Base-by-base conservation (phyloP, 2,113 vertebrate genomes). In the Rhinogobius similis region DNA sequence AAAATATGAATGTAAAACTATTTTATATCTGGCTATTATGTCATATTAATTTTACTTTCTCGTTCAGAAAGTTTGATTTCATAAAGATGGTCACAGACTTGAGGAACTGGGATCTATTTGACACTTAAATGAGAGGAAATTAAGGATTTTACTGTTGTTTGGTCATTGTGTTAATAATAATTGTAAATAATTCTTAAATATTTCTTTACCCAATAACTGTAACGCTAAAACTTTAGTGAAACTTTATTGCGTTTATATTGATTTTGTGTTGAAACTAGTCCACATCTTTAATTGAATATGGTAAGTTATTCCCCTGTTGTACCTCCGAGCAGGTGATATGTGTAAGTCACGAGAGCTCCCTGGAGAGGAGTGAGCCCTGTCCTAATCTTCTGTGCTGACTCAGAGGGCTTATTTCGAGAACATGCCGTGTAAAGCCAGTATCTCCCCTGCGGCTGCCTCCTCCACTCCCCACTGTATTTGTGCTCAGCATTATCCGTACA, bases 331-430 rank as follows among this genome's bases (percentile, higher is more conserved):
- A 12, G 36, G 53, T 53, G 23, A 36, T 59, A 21, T 62, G 10
- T 43, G 36, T 46, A 41, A 67, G 48, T 76, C 70, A 70, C 12
- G 10, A 61, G 79, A 77, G 75, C 75, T 77, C 41, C 38, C 62
- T 46, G 48, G 72, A 81, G 73, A 84, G 80, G 82, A 83, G 76
- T 82, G 77, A 82, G 77, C 74, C 43, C 39, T 82, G 70, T 73
- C 83, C 75, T 91, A 89, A 91, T 91, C 83, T 83, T 82, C 73
- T 72, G 36, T 88, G 85, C 84, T 87, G 86, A 90, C 79, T 90
- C 86, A 79, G 81, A 79, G 50, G 72, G 83, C 84, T 90, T 91
- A 90, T 90, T 90, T 86, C 82, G 83, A 79, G 79, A 86, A 82
- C 75, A 67, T 85, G 76, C 20, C 58, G 58, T 83, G 72, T 83